Evolutionary conservation across 2,888 invertebrate genomes (phyloP).

Genomic region (Orthonevra nobilis): DNA sequence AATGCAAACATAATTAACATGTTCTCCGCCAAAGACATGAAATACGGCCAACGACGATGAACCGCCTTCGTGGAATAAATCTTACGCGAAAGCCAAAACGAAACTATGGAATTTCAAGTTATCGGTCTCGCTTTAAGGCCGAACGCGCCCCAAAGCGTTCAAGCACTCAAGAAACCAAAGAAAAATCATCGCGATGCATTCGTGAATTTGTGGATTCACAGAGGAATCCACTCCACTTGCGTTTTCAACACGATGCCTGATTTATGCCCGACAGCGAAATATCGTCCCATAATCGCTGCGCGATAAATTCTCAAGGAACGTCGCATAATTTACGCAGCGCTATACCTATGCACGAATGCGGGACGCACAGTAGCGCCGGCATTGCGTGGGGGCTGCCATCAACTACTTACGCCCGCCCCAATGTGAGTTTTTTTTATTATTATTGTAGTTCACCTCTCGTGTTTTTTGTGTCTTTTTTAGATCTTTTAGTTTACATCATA

Average conservation of each 20-base stretch:
- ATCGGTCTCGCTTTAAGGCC: slow-evolving; percentile 28
- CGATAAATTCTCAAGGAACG: slow-evolving; percentile 53
- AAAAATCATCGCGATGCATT: no score
- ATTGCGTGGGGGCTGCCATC: background rate
- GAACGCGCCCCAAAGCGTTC: slow-evolving; percentile 21
- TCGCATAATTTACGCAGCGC: slow-evolving; percentile 49
- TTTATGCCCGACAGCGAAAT: slow-evolving; percentile 50
- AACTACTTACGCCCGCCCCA: slow-evolving; percentile 25
- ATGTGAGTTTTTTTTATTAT: slow-evolving; percentile 50
- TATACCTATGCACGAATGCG: no score
- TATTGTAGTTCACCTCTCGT: slow-evolving; percentile 56
- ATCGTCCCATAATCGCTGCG: slow-evolving; percentile 59
- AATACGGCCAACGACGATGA: slow-evolving; percentile 10
- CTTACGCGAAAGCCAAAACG: slow-evolving; percentile 22
- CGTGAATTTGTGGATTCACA: slow-evolving; percentile 14
- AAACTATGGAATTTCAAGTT: slow-evolving; percentile 25
- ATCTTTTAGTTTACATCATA: slow-evolving; percentile 41
- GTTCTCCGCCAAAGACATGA: slow-evolving; percentile 16
- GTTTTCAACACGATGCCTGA: slow-evolving; percentile 55
- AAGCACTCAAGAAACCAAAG: no score
- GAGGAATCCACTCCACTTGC: slow-evolving; percentile 48
- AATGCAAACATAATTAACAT: slow-evolving; percentile 31
- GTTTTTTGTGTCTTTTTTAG: slow-evolving; percentile 50
- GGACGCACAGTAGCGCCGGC: slow-evolving; percentile 49
- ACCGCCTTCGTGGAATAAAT: slow-evolving; percentile 33